phyloP scores from a whole-genome alignment of 2,888 invertebrate species.

The Orthosia incerta region DNA sequence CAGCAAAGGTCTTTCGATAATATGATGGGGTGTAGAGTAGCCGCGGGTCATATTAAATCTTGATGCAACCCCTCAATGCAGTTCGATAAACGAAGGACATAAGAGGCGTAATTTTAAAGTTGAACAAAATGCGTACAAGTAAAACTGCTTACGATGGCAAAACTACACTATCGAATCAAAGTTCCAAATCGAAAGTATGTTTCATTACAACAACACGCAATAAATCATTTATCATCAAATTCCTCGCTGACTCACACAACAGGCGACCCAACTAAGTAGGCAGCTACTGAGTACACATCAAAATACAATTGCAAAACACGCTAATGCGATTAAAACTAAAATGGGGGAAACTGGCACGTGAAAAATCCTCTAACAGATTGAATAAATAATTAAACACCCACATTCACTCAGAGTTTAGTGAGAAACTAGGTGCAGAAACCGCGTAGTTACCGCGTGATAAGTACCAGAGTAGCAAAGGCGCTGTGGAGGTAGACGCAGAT shows the following conservation, averaged over 20 bases:
- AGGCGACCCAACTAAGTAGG: conserved; percentile 30
- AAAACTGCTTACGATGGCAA: conserved; percentile 17
- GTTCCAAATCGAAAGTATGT: conserved; percentile 36
- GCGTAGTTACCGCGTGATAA: conserved; percentile 74
- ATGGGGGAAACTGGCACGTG: conserved; percentile 56
- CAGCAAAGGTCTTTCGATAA: conserved; percentile 6
- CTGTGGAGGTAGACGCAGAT: conserved; percentile 68
- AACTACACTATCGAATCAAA: conserved; percentile 25
- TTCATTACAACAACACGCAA: conserved; percentile 43
- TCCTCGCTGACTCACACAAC: conserved; percentile 50
- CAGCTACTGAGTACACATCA: conserved; percentile 37
- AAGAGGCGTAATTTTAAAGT: background rate
- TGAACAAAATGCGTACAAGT: conserved; percentile 6
- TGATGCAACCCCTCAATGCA: conserved; percentile 8
- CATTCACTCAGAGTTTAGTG: conserved; percentile 73
- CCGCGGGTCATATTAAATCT: conserved; percentile 17
- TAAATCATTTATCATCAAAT: conserved; percentile 57
- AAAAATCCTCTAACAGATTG: conserved; percentile 77
- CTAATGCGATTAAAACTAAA: conserved; percentile 69
- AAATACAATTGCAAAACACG: conserved; percentile 50
- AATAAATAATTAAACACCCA: conserved; percentile 86
- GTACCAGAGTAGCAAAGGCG: conserved; percentile 71
- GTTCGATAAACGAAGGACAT: conserved; percentile 3
- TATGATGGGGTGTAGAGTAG: conserved; percentile 2
- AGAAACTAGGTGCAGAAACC: conserved; percentile 83